Evolutionary conservation across 2,888 invertebrate genomes (phyloP).

Genomic region (Eupelmus urozonus): DNA sequence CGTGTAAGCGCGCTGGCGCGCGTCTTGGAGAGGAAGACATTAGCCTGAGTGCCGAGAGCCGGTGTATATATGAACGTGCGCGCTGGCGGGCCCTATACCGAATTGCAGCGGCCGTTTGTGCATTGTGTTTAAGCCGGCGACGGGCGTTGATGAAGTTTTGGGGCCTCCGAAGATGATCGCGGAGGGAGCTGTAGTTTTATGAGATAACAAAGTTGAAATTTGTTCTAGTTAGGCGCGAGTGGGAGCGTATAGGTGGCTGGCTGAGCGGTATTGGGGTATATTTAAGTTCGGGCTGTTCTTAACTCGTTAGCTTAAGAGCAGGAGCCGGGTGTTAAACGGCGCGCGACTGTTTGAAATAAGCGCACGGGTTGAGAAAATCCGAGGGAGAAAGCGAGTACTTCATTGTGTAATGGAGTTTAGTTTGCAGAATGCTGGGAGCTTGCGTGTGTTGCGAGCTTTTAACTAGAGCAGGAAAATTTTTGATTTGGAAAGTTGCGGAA

Average conservation of each 20-base stretch:
- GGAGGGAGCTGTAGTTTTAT: background rate
- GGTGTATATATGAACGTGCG: background rate
- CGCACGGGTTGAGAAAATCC: background rate
- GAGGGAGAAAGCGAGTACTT: background rate
- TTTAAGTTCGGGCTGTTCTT: background rate
- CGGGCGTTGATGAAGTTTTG: slow-evolving; percentile 9
- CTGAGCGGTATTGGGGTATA: too few species aligned
- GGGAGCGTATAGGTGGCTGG: too few species aligned
- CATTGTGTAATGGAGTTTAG: too few species aligned
- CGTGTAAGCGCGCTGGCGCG: slow-evolving; percentile 32
- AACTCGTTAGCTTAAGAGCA: slow-evolving; percentile 7
- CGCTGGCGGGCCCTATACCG: too few species aligned
- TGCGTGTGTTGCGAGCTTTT: too few species aligned
- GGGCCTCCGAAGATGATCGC: slow-evolving; percentile 18
- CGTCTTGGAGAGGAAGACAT: background rate
- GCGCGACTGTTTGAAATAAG: background rate
- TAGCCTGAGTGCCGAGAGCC: slow-evolving; percentile 27
- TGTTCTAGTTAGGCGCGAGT: too few species aligned
- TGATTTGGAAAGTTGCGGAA: too few species aligned
- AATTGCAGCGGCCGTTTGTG: background rate
- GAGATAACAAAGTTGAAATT: too few species aligned
- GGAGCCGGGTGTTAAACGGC: background rate
- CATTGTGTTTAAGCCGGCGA: background rate
- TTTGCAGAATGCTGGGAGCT: too few species aligned
- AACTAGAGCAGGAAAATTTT: too few species aligned